Evolutionary conservation across 2,797 vertebrate genomes (phyloP).

Genomic region (Sphenodon punctatus): DNA sequence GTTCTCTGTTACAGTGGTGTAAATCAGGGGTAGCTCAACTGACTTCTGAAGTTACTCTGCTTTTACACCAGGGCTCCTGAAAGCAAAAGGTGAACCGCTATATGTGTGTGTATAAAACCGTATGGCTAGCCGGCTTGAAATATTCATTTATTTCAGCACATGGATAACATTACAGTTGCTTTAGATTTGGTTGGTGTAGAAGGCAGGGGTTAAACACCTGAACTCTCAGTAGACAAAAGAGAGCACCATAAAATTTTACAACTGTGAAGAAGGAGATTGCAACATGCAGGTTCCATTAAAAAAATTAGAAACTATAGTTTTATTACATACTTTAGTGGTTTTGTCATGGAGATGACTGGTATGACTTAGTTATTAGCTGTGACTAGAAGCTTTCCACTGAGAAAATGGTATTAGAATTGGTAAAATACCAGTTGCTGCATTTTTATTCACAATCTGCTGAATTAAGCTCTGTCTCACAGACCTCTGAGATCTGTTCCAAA

Average conservation of each 20-base stretch:
- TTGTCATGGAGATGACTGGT: constrained; percentile 62
- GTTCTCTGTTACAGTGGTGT: not conserved
- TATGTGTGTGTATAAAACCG: constrained; percentile 20
- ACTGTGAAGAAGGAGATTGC: constrained; percentile 56
- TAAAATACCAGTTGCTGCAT: constrained; percentile 42
- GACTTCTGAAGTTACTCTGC: not conserved
- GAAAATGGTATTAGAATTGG: constrained; percentile 61
- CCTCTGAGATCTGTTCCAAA: not conserved
- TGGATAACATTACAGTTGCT: constrained; percentile 66
- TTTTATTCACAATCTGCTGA: constrained; percentile 50
- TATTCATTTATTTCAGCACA: constrained; percentile 59
- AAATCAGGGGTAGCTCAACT: constrained; percentile 29
- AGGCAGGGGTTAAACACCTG: constrained; percentile 68
- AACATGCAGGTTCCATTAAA: constrained; percentile 62
- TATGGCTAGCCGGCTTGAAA: constrained; percentile 31
- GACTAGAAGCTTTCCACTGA: constrained; percentile 68
- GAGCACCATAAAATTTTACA: constrained; percentile 71
- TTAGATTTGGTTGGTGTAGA: constrained; percentile 58
- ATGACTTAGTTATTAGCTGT: constrained; percentile 69
- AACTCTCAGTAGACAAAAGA: constrained; percentile 73
- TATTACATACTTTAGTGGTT: constrained; percentile 59
- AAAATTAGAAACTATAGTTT: constrained; percentile 53
- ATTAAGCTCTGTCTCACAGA: constrained; percentile 41
- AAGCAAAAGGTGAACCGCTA: not conserved
- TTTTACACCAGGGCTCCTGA: not conserved